These are phyloP conservation scores for Notarius lentiginosus DNA, from an alignment of 2,113 vertebrate species.

Conservation along the genomic window DNA sequence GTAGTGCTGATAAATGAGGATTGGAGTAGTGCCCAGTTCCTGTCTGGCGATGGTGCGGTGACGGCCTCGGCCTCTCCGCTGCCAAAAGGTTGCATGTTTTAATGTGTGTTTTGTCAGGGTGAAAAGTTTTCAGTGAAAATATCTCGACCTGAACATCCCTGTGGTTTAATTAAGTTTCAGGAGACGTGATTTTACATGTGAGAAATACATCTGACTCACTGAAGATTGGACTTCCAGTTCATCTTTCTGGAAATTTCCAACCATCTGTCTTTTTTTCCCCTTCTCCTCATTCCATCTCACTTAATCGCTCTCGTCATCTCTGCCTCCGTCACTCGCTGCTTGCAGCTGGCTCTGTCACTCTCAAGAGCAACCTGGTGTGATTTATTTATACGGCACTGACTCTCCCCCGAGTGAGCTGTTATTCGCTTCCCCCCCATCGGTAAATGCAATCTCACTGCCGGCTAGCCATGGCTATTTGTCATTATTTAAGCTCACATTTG, in stretches of 20 bases:
- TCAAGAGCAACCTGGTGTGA: slow-evolving; percentile 55
- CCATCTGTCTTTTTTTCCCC: background rate
- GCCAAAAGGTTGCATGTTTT: background rate
- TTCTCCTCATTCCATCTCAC: slow-evolving; percentile 1
- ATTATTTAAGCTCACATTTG: slow-evolving; percentile 71
- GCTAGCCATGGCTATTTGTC: slow-evolving; percentile 67
- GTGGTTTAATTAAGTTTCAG: slow-evolving; percentile 3
- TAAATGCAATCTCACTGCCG: slow-evolving; percentile 71
- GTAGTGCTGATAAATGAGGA: slow-evolving; percentile 37
- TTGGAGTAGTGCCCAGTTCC: slow-evolving; percentile 11
- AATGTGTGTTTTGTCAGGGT: background rate
- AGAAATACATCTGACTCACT: background rate
- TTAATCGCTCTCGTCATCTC: slow-evolving; percentile 28
- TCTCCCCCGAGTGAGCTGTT: slow-evolving; percentile 67
- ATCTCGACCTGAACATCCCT: background rate
- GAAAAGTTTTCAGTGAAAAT: background rate
- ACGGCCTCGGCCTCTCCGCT: background rate
- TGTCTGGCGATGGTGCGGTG: slow-evolving; percentile 32
- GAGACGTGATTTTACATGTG: background rate
- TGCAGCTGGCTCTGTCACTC: slow-evolving; percentile 52
- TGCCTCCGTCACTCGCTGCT: slow-evolving; percentile 3
- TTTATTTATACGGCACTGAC: slow-evolving; percentile 67
- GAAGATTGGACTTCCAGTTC: background rate
- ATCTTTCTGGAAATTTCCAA: background rate
- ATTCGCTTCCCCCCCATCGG: slow-evolving; percentile 63